phyloP scores from a whole-genome alignment of 2,888 invertebrate species.

The Drosophila setosimentum region DNA sequence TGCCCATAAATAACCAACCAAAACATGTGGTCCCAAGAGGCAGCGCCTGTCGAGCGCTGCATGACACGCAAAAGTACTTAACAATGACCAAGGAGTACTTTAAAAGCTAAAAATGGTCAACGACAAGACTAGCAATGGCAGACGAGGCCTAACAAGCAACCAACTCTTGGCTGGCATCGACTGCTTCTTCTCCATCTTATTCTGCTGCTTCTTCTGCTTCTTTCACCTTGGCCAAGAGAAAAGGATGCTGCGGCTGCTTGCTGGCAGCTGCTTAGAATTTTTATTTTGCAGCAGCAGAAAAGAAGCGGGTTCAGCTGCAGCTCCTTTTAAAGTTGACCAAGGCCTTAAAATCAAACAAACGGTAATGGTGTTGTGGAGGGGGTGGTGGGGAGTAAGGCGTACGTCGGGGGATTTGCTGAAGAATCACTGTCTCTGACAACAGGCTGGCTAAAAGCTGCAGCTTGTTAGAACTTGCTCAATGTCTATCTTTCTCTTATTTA shows the following conservation, averaged over 20 bases:
- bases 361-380: constrained; percentile 1
- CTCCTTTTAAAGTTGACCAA: constrained; percentile 78
- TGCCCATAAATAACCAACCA: constrained; percentile 84
- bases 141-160: constrained; percentile 61
- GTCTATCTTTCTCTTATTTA: constrained; percentile 22
- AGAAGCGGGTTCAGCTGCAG: constrained; percentile 61
- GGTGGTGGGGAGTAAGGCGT: background rate
- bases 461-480: constrained; percentile 69
- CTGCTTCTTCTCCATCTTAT: constrained; percentile 1
- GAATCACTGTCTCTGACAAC: constrained; percentile 36
- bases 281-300: constrained; percentile 67
- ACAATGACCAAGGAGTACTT: constrained; percentile 82
- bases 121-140: constrained; percentile 72
- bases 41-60: constrained; percentile 57
- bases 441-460: constrained; percentile 57
- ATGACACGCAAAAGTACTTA: constrained; percentile 81
- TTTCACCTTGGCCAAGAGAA: constrained; percentile 63
- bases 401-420: constrained; percentile 3
- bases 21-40: constrained; percentile 83
- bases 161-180: constrained; percentile 18
- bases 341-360: constrained; percentile 55
- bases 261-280: constrained; percentile 67
- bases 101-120: constrained; percentile 78
- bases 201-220: constrained; percentile 2
- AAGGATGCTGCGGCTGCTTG: constrained; percentile 63